A percentile compares a stretch with the other conserved stretches of the same genome.
These are phyloP conservation scores for Cylindroiulus punctatus DNA, from an alignment of 2,888 invertebrate species.

Conservation along the genomic window DNA sequence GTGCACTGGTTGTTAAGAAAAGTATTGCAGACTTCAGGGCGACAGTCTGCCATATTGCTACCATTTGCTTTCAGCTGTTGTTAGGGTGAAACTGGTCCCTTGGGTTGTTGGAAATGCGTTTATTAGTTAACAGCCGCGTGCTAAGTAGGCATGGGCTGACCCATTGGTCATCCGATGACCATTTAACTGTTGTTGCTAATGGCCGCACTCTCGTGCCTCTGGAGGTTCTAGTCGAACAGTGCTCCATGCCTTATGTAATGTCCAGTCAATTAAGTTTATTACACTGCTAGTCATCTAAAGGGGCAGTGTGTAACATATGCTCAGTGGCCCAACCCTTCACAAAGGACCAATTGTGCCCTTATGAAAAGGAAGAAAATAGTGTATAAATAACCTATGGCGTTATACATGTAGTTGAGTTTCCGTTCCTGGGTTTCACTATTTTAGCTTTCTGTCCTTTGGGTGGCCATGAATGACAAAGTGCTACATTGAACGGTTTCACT, in stretches of 20 bases:
- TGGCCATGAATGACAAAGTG: not conserved
- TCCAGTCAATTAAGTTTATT: not conserved
- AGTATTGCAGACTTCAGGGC: not conserved
- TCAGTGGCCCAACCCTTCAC: not conserved
- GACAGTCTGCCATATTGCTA: not conserved
- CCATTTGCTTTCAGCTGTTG: not conserved
- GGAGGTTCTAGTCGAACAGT: not conserved
- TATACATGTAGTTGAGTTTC: not conserved
- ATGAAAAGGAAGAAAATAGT: not conserved
- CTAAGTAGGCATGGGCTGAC: not conserved
- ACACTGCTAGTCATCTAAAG: not conserved
- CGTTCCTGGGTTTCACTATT: not conserved
- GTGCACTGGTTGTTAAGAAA: not conserved
- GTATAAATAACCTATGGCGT: constrained; percentile 17
- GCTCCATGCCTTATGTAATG: not conserved
- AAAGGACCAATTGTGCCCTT: not conserved
- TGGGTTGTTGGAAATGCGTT: not conserved
- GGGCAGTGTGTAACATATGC: not conserved
- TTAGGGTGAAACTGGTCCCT: not conserved
- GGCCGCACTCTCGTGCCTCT: not conserved
- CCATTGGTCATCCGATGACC: not conserved
- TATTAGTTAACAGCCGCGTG: not conserved
- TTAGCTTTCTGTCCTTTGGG: not conserved
- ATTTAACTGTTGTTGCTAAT: not conserved
- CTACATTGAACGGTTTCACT: not conserved